phyloP scores from a whole-genome alignment of 2,113 vertebrate genomes.

The Serilophus lunatus region DNA sequence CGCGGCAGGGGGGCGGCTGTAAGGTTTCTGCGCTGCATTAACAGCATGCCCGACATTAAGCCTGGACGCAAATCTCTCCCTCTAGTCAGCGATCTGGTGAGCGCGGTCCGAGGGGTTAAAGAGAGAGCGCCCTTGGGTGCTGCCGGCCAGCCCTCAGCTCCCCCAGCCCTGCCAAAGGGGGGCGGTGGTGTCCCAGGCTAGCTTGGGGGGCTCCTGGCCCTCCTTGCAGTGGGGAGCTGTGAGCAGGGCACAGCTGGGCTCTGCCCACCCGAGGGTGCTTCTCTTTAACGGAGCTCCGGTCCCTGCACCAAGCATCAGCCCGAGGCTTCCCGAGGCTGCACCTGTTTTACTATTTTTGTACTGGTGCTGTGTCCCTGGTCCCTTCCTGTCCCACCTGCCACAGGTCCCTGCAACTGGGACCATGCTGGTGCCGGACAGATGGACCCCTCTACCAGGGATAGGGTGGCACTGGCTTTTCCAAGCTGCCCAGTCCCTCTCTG shows the following conservation, averaged over 20 bases:
- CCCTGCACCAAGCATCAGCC: slow-evolving; percentile 30
- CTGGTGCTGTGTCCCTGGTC: not conserved
- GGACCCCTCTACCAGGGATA: not conserved
- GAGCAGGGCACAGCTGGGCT: not conserved
- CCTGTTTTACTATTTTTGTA: not conserved
- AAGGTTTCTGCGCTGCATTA: slow-evolving; percentile 75
- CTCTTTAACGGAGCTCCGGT: slow-evolving; percentile 35
- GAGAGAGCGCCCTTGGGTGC: slow-evolving; percentile 37
- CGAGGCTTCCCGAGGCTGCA: not conserved
- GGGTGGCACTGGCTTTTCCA: not conserved
- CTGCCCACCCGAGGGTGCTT: slow-evolving; percentile 2
- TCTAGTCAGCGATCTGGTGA: slow-evolving; percentile 77
- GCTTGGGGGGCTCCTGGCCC: not conserved
- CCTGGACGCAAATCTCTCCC: slow-evolving; percentile 77
- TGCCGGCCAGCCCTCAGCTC: not conserved
- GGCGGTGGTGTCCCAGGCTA: not conserved
- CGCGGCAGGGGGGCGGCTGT: slow-evolving; percentile 67
- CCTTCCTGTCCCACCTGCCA: not conserved
- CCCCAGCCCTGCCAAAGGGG: not conserved
- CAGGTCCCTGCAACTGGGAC: not conserved
- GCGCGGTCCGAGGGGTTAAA: slow-evolving; percentile 53
- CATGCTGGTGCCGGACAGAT: not conserved
- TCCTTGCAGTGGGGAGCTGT: not conserved
- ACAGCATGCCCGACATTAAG: slow-evolving; percentile 78
- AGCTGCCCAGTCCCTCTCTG: not conserved